Base-by-base conservation (phyloP, 2,113 vertebrate species). In the Anser cygnoides region DNA sequence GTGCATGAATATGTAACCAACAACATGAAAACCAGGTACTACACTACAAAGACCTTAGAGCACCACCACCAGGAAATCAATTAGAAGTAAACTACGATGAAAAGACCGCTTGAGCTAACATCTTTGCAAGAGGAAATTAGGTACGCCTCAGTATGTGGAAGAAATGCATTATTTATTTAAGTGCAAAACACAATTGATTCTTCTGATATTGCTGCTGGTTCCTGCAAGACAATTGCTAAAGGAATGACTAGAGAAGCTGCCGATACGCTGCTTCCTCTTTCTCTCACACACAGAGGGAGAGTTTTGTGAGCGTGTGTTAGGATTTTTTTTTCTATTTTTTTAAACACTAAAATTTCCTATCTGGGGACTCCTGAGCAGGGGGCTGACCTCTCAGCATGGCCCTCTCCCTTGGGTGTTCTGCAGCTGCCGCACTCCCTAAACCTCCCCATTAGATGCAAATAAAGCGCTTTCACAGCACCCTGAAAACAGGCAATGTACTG, bases 391-490 rank as follows among this genome's bases (percentile, higher is more conserved):
- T 5, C 68, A 35, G 49, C 28, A 65, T 26, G 44, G 28, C 28
- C 28, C 54, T 83, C 26, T 78, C 39, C 54, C 20, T 62, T 62
- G 17, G 28, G 23, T 37, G 26, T 62, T 25, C 67, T 35, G 33
- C 41, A 68, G 54, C 77, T 73, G 41, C 54, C 26, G 19, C 0
- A 0, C 5, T 67, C 26, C 44, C 13, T 16, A 31, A 72, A 13
- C 20, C 39, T 62, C 35, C 18, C 31, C 35, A 2, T 19, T 13
- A 7, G 3, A 17, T 2, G 0, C 13, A 8, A 63, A 37, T 12
- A 15, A 72, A 67, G 23, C 14, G 5, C 11, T 68, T 37, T 49
- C 33, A 49, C 44, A 61, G 25, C 39, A 61, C 35, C 35, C 15
- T 43, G 19, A 19, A 44, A 57, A 31, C 17, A 39, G 54, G 10